These are phyloP conservation scores for Ciona savignyi DNA, from an alignment of 23 tunicate genomes.

Conservation along the genomic window DNA sequence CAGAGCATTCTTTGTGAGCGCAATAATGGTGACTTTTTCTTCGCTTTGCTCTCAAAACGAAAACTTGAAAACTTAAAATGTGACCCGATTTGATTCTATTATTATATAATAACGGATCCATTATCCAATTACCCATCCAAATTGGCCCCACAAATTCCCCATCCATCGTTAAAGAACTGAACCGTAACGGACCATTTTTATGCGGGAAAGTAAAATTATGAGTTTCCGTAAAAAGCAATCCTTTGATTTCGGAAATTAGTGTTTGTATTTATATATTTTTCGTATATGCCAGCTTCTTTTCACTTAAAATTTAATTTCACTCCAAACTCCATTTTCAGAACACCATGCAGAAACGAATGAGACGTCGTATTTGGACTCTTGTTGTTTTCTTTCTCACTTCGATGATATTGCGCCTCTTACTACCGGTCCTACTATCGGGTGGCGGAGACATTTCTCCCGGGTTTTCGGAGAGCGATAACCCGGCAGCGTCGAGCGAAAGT, in stretches of 20 bases:
- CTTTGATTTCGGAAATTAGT: neutral
- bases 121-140: neutral
- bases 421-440: constrained; percentile 18
- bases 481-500: constrained; percentile 41
- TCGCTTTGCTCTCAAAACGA: neutral
- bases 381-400: neutral
- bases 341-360: neutral
- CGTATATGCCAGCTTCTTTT: neutral
- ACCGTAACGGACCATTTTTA: neutral
- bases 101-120: too few relatives aligned
- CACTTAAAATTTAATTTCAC: neutral
- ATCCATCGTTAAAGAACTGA: neutral
- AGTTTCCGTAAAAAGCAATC: neutral
- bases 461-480: constrained; percentile 83
- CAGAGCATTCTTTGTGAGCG: neutral
- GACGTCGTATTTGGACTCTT: neutral
- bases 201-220: too few relatives aligned
- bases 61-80: too few relatives aligned
- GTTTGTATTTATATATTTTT: neutral
- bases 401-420: constrained; percentile 9
- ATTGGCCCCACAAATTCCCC: neutral
- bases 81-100: too few relatives aligned
- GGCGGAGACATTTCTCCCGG: constrained; percentile 18
- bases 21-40: neutral
- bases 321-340: neutral